These are phyloP conservation scores for Dicaeum eximium DNA, from an alignment of 2,113 vertebrate species.

Conservation along the genomic window DNA sequence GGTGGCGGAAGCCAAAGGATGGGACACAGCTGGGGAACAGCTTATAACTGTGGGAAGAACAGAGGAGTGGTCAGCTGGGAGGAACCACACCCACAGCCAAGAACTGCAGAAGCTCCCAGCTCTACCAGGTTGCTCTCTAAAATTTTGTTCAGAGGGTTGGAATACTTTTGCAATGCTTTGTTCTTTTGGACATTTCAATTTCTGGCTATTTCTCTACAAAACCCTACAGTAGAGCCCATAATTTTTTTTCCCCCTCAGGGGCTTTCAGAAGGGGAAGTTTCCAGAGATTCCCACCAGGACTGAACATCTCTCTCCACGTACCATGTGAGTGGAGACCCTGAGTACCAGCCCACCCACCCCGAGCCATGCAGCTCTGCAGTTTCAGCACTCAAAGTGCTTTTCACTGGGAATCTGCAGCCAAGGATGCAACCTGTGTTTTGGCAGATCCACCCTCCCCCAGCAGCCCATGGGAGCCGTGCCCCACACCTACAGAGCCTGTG, in stretches of 20 bases:
- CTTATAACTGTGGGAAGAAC: slow-evolving; percentile 82
- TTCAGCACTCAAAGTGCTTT: background rate
- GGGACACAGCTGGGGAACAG: slow-evolving; percentile 90
- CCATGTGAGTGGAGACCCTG: rapidly evolving
- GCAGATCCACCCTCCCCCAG: background rate
- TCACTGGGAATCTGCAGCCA: background rate
- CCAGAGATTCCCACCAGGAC: background rate
- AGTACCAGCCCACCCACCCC: background rate
- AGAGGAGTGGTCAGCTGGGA: background rate
- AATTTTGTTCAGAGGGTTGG: background rate
- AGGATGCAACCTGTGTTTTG: rapidly evolving
- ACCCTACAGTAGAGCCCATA: rapidly evolving
- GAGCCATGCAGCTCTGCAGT: background rate
- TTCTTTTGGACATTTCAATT: background rate
- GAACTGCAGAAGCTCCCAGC: background rate
- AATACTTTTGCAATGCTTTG: background rate
- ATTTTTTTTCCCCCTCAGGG: background rate
- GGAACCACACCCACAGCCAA: background rate
- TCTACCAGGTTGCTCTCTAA: background rate
- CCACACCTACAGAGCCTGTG: background rate
- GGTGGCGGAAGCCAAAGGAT: slow-evolving; percentile 94
- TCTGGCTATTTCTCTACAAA: background rate
- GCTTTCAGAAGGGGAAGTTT: background rate
- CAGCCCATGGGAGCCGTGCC: background rate
- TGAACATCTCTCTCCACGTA: rapidly evolving